Conservation (phyloP, 2,797 vertebrate genomes). For the Lycodopsis pacificus region DNA sequence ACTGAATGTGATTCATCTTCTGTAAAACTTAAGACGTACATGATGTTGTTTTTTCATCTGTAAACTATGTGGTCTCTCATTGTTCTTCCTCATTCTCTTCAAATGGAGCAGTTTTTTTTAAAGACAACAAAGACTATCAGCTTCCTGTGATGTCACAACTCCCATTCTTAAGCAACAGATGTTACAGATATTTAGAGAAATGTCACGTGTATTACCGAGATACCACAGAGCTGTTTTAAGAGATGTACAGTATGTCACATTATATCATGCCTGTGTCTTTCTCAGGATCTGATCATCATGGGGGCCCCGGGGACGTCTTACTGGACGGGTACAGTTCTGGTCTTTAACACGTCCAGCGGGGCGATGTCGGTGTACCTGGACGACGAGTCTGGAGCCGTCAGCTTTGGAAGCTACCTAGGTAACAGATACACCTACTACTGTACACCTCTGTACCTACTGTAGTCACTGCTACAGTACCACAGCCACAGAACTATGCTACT, state of each 20-base stretch:
- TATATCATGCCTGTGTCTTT: background rate
- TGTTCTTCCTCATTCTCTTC: background rate
- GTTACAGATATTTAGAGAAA: background rate
- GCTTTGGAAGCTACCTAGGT: slow-evolving; percentile 96
- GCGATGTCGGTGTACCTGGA: slow-evolving; percentile 86
- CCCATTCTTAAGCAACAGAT: slow-evolving; percentile 3
- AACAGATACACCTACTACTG: background rate
- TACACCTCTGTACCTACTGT: background rate
- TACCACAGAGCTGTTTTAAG: background rate
- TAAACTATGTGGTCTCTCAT: background rate
- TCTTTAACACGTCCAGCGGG: slow-evolving; percentile 87
- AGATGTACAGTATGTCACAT: background rate
- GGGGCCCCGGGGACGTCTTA: slow-evolving; percentile 94
- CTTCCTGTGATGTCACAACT: background rate
- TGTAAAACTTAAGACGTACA: background rate
- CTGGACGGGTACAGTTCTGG: slow-evolving; percentile 95
- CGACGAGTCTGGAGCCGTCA: slow-evolving; percentile 82
- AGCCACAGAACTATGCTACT: background rate
- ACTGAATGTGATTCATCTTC: background rate
- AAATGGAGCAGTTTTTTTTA: background rate
- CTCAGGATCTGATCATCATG: slow-evolving; percentile 94
- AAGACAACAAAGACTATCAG: background rate
- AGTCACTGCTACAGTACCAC: background rate
- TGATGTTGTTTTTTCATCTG: background rate
- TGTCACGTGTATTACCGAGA: background rate